These are phyloP conservation scores for Morone saxatilis DNA, from an alignment of 2,113 vertebrate genomes.

Conservation along the genomic window DNA sequence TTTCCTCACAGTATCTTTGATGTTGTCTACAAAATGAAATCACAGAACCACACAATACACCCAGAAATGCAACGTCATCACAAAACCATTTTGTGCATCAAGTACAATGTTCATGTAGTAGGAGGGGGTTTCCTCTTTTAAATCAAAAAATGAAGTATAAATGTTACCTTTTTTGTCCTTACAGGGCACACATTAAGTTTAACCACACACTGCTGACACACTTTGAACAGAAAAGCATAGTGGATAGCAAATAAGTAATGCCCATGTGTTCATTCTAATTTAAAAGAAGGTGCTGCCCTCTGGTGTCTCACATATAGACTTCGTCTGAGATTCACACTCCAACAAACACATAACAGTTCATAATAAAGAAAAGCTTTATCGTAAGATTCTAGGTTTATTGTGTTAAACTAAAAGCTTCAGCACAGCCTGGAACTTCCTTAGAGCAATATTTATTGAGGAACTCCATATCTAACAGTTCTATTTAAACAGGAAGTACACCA, in stretches of 20 bases:
- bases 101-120: background rate
- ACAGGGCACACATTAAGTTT: background rate
- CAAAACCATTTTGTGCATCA: background rate
- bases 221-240: background rate
- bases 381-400: background rate
- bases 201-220: constrained; percentile 2
- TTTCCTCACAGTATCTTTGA: background rate
- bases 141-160: background rate
- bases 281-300: constrained; percentile 78
- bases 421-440: background rate
- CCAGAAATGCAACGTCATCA: background rate
- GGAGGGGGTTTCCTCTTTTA: background rate
- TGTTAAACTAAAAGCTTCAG: background rate
- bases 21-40: background rate
- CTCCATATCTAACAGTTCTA: background rate
- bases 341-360: background rate
- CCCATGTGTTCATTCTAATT: constrained; percentile 2
- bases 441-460: background rate
- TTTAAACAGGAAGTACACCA: constrained; percentile 4
- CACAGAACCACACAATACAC: background rate
- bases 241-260: background rate
- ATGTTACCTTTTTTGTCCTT: background rate
- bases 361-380: background rate
- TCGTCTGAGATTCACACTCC: background rate
- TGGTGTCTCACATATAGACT: constrained; percentile 64